These are phyloP conservation scores for Ametastegia equiseti DNA, from an alignment of 2,888 invertebrate genomes.

Conservation along the genomic window DNA sequence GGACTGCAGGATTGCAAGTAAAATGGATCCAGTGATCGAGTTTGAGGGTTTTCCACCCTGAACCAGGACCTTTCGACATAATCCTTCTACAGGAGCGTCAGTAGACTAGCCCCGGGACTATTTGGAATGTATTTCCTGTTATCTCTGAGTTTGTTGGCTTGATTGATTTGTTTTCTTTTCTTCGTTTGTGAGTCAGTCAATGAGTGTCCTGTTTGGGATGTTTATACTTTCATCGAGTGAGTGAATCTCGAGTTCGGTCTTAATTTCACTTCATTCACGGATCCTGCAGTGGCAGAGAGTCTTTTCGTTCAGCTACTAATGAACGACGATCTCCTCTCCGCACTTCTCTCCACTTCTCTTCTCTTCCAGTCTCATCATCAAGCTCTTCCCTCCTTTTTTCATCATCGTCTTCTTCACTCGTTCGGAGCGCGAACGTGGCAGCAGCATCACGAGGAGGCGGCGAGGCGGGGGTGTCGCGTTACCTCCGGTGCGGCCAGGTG, in stretches of 20 bases:
- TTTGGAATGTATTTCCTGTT: no score
- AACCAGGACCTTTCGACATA: no score
- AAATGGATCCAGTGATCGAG: no score
- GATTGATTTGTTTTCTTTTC: neutral
- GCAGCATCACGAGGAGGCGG: conserved; percentile 58
- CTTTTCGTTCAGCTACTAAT: neutral
- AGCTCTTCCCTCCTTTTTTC: conserved; percentile 53
- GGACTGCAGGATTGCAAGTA: no score
- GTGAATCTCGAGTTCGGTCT: neutral
- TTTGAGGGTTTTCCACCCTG: no score
- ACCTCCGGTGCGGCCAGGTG: conserved; percentile 71
- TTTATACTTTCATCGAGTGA: neutral
- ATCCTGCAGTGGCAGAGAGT: neutral
- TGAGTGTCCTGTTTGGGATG: neutral
- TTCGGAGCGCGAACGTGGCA: conserved; percentile 50
- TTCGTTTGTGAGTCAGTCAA: neutral
- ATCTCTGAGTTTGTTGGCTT: no score
- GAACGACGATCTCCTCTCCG: conserved; percentile 42
- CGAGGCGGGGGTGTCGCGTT: conserved; percentile 71
- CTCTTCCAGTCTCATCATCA: conserved; percentile 42
- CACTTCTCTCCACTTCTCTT: conserved; percentile 48
- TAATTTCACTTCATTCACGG: conserved; percentile 6
- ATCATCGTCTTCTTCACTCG: conserved; percentile 48
- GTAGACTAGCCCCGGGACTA: no score
- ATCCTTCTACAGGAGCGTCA: no score